These are phyloP conservation scores for Enhydra lutris DNA, from an alignment of 2,113 vertebrate genomes.

Conservation along the genomic window DNA sequence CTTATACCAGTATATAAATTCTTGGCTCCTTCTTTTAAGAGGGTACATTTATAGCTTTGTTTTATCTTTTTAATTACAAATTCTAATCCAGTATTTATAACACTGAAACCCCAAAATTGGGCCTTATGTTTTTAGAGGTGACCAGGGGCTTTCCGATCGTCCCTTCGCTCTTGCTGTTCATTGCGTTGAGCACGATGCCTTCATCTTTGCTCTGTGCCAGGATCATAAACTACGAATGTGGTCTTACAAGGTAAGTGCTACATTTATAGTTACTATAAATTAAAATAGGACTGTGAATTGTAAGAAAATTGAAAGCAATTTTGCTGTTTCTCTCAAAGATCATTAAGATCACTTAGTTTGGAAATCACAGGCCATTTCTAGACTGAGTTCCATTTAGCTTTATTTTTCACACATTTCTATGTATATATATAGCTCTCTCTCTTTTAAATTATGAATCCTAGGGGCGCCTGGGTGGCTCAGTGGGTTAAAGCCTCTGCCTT, in stretches of 20 bases:
- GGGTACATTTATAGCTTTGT: not conserved
- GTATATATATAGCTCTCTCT: not conserved
- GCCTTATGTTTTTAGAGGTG: constrained; percentile 82
- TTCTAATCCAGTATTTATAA: not conserved
- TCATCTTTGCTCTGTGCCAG: constrained; percentile 94
- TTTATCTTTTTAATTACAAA: not conserved
- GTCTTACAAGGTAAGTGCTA: constrained; percentile 89
- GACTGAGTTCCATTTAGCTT: not conserved
- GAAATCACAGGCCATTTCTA: not conserved
- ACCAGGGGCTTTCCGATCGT: constrained; percentile 86
- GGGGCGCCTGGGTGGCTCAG: no score
- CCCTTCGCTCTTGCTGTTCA: constrained; percentile 89
- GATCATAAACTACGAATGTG: constrained; percentile 96
- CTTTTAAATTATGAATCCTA: constrained; percentile 9
- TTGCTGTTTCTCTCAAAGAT: not conserved
- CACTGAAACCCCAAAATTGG: not conserved
- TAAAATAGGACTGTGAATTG: no score
- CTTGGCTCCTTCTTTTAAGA: not conserved
- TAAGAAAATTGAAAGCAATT: not conserved
- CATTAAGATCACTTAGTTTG: not conserved
- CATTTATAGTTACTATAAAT: not conserved
- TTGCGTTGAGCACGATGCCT: constrained; percentile 90
- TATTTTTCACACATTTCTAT: not conserved
- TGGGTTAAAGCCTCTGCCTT: no score
- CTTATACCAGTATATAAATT: not conserved